phyloP scores from a whole-genome alignment of 2,888 invertebrate genomes.

The Perdita meconis region DNA sequence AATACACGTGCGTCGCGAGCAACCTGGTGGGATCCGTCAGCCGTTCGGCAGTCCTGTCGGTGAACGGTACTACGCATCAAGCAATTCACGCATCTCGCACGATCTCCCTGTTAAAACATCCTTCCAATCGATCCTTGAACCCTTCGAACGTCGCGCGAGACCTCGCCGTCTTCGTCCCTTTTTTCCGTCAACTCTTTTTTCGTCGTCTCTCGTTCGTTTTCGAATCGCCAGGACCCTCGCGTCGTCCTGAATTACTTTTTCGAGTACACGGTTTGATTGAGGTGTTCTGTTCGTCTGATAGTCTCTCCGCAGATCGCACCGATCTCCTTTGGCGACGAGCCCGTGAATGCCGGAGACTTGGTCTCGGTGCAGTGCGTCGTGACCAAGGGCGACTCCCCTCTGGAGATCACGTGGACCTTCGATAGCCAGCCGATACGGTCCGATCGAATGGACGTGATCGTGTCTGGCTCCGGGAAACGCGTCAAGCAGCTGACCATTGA shows the following conservation, averaged over 20 bases:
- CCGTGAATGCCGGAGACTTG: conserved; percentile 91
- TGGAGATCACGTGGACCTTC: conserved; percentile 90
- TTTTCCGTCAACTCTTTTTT: not conserved
- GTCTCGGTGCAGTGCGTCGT: conserved; percentile 90
- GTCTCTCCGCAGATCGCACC: conserved; percentile 90
- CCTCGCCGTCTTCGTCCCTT: not conserved
- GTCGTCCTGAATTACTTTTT: no score
- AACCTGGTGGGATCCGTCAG: conserved; percentile 85
- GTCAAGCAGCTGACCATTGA: conserved; percentile 87
- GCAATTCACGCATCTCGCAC: conserved; percentile 53
- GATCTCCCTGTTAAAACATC: conserved; percentile 15
- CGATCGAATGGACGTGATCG: conserved; percentile 74
- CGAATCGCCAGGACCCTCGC: not conserved
- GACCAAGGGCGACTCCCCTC: conserved; percentile 91
- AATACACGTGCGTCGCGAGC: conserved; percentile 85
- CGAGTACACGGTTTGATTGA: conserved; percentile 9
- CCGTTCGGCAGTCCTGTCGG: conserved; percentile 84
- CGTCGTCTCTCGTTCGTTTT: not conserved
- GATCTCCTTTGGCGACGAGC: conserved; percentile 90
- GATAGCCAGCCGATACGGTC: conserved; percentile 82
- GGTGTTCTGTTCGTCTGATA: conserved; percentile 77
- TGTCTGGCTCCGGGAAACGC: conserved; percentile 78
- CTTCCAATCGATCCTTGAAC: conserved; percentile 19
- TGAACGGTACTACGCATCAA: conserved; percentile 83
- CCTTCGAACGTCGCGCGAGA: not conserved